Conservation (phyloP, 2,113 vertebrate genomes). For the Podocnemis expansa region DNA sequence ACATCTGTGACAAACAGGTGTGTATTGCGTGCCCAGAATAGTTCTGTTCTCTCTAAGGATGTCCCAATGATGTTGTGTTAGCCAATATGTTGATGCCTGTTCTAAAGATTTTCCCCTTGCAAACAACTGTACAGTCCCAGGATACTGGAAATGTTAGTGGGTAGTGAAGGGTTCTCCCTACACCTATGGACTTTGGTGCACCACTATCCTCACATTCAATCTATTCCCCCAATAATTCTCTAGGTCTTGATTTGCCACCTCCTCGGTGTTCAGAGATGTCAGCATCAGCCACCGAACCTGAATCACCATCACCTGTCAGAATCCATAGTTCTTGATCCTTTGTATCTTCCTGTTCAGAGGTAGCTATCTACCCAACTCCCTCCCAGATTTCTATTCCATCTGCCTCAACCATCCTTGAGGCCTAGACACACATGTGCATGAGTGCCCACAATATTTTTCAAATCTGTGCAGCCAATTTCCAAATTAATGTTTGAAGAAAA, state of each 20-base stretch:
- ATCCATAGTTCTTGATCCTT: background rate
- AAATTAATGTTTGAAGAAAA: slow-evolving; percentile 29
- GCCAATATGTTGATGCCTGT: background rate
- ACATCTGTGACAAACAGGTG: fast-evolving
- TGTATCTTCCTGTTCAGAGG: background rate
- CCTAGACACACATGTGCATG: background rate
- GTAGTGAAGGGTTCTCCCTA: background rate
- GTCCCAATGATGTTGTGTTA: background rate
- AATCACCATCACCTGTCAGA: background rate
- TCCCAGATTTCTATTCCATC: background rate
- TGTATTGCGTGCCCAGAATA: background rate
- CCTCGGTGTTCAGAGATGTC: background rate
- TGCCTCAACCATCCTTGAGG: background rate
- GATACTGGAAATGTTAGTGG: background rate
- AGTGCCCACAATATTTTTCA: background rate
- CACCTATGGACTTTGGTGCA: background rate
- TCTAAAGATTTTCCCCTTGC: background rate
- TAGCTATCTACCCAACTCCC: background rate
- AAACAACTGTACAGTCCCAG: fast-evolving
- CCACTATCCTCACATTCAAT: background rate
- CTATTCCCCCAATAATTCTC: background rate
- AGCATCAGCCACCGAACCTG: background rate
- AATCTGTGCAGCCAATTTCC: background rate
- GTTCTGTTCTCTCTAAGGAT: background rate
- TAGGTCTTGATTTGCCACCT: background rate